These are phyloP conservation scores for Brachyptera putata DNA, from an alignment of 2,888 invertebrate genomes.

Conservation along the genomic window DNA sequence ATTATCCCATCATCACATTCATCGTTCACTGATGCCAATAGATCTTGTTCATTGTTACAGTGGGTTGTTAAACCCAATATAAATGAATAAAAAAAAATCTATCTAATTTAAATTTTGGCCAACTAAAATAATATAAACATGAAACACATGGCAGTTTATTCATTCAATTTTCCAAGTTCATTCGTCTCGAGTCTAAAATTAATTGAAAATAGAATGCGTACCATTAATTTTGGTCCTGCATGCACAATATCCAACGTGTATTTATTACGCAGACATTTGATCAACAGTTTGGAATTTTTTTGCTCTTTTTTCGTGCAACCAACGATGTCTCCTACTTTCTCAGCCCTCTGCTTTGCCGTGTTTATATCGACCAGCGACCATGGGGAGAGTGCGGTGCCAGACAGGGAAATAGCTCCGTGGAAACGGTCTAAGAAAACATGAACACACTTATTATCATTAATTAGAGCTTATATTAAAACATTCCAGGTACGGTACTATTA, in stretches of 20 bases:
- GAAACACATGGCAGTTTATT: no score
- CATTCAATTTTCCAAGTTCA: no score
- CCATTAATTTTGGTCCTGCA: background rate
- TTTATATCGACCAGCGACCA: constrained; percentile 26
- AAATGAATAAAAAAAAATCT: no score
- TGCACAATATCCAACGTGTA: background rate
- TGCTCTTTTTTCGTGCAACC: constrained; percentile 26
- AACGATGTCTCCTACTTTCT: constrained; percentile 27
- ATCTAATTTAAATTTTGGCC: no score
- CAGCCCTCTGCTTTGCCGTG: constrained; percentile 27
- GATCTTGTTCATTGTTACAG: no score
- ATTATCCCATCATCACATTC: no score
- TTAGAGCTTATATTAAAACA: background rate
- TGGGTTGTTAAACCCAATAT: no score
- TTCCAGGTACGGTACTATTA: no score
- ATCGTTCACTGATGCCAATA: no score
- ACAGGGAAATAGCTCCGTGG: constrained; percentile 28
- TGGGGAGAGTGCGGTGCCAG: constrained; percentile 31
- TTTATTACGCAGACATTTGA: constrained; percentile 1
- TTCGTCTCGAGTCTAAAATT: no score
- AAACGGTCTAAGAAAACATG: constrained; percentile 27
- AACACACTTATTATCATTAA: no score
- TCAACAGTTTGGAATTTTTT: background rate
- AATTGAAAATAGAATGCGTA: background rate
- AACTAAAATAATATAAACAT: no score